A percentile compares a stretch with the other conserved stretches of the same genome.
phyloP scores from a whole-genome alignment of 2,113 vertebrate genomes.

The Theristicus caerulescens region DNA sequence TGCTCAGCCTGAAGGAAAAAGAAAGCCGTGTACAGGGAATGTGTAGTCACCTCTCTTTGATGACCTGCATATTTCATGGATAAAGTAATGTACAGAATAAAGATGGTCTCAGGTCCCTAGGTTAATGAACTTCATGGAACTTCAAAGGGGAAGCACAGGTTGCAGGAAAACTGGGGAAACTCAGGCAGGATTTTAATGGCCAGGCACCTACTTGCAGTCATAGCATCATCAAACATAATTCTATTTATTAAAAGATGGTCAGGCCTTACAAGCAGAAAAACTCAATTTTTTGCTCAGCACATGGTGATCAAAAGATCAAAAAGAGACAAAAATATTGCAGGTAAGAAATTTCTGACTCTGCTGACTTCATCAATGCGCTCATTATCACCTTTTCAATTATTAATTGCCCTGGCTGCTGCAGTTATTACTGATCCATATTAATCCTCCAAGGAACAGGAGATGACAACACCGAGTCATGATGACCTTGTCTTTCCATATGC shows the following conservation, averaged over 20 bases:
- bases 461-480: neutral
- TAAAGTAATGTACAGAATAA: neutral
- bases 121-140: neutral
- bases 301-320: neutral
- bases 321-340: neutral
- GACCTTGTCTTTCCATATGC: constrained; percentile 14
- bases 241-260: neutral
- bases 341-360: constrained; percentile 14
- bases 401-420: constrained; percentile 22
- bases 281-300: neutral
- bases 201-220: neutral
- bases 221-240: neutral
- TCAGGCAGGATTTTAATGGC: neutral
- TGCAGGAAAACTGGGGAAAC: neutral
- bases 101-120: neutral
- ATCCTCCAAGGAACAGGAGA: neutral
- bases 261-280: neutral
- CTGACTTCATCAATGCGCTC: neutral
- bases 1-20: neutral
- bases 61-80: neutral
- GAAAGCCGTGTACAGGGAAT: neutral
- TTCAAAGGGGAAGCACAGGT: neutral
- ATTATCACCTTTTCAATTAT: constrained; percentile 52
- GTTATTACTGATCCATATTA: constrained; percentile 52
- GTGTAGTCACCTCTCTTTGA: neutral